Base-by-base conservation (phyloP, 1,140 invertebrate species). In the Camponotus pennsylvanicus region DNA sequence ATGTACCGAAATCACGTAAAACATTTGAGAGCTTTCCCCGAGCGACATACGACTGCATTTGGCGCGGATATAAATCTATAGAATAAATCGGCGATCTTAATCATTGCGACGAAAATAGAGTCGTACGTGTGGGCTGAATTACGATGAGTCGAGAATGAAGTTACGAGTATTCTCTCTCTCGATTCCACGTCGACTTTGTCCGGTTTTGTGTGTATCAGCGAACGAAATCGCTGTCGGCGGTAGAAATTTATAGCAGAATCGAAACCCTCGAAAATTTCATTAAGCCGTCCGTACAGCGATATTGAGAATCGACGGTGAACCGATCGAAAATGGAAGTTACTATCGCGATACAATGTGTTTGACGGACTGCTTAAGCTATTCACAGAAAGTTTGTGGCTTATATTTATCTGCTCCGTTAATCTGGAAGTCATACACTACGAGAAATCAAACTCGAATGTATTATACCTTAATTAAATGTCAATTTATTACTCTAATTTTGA, bases 191-290 rank as follows among this genome's bases (percentile, higher is more conserved):
- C 69, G 57, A 87, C 61, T 59, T 88, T 66, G 59, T 69, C 59
- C 63, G 55, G 59, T 82, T 86, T 80, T 55, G 67, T 67, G 57
- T 61, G 57, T 69, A 88, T 80, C 86, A 70, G 69, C 27, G 27
- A 88, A 88, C 86, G 76, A 88, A 67, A 86, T 88, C 75, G 85
- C 76, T 45, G 86, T 86, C 71, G 49, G 70, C 37, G 86, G 75
- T 67, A 34, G 57, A 52, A 89, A 91, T 89, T 91, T 91, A 88
- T 88, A 83, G 85, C n/a, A 75, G 32, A 71, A 63, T 64, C 73
- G 63, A 80, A 79, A 67, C 84, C 71, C 80, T 90, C 80, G 89
- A 91, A 90, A 90, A 89, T 92, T 91, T 90, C 87, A 90, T 92
- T 89, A 91, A 91, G 57, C 90, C 67, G 82, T 73, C 57, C 75